Base-by-base conservation (phyloP, 2,888 invertebrate species). In the Tipula lateralis region DNA sequence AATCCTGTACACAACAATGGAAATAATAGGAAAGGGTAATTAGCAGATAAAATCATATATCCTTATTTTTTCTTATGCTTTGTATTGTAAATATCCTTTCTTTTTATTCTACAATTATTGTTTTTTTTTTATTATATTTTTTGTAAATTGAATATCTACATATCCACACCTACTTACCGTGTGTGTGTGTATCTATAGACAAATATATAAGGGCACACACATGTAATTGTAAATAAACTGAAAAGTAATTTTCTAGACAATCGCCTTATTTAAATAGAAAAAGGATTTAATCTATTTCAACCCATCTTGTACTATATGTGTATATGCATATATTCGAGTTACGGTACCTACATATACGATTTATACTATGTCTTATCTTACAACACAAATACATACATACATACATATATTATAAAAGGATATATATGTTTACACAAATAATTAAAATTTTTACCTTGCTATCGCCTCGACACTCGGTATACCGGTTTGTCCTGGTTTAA, bases 391-490 rank as follows among this genome's bases (percentile, higher is more conserved):
- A n/a, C n/a, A n/a, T n/a, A n/a, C n/a, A n/a, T n/a, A n/a, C n/a
- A 66, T 12, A n/a, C 24, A 12, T 66, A 66, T 24, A 24, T 24
- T 24, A 66, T 50, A 82, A 30, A 82, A 82, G 29, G 82, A 30
- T 82, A 30, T 29, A 16, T 34, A 82, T 82, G n/a, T 66, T 66
- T 66, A 66, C 66, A 66, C 66, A 66, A 66, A 66, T 66, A 24
- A 82, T 32, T 82, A 82, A 29, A 82, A 82, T 80, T 88, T 90
- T 90, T 91, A 96, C 96, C 97, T 95, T 88, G 97, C 96, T 86
- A 97, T 92, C 85, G 96, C 96, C 89, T 97, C 97, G 95, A 97
- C 96, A 89, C 96, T 94, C 89, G 96, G 94, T 92, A 96, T 95
- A 87, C 93, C 91, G 32, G 94, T 93, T 89, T 96, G 95, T 87